Evolutionary conservation across 2,888 invertebrate genomes (phyloP).

Genomic region (Temnothorax ravouxi): DNA sequence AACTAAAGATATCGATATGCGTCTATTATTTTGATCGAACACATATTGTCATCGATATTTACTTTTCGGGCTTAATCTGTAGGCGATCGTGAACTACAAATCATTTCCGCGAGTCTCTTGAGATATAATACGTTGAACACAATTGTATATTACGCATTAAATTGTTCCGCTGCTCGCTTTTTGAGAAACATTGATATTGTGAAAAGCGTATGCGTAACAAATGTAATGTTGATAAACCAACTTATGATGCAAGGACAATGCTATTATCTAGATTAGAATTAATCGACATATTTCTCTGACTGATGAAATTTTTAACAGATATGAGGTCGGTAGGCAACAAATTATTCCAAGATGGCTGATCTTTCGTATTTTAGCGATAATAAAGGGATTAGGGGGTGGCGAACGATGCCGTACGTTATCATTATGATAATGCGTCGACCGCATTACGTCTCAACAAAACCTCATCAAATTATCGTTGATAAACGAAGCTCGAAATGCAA

Average conservation of each 20-base stretch:
- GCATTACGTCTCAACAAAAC: constrained; percentile 15
- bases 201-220: constrained; percentile 35
- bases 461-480: constrained; percentile 42
- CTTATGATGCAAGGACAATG: constrained; percentile 27
- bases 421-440: constrained; percentile 41
- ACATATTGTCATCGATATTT: neutral
- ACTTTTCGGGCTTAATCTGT: neutral
- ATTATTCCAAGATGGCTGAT: neutral
- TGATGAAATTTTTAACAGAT: constrained; percentile 45
- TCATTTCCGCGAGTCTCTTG: neutral
- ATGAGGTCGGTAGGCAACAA: neutral
- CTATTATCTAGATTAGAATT: constrained; percentile 60
- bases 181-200: constrained; percentile 34
- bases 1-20: neutral
- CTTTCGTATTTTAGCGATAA: neutral
- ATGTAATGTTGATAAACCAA: constrained; percentile 15
- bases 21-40: neutral
- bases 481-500: constrained; percentile 4
- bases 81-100: neutral
- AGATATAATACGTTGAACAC: neutral
- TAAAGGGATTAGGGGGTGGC: neutral
- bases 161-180: neutral
- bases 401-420: neutral
- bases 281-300: constrained; percentile 37
- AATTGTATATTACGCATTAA: neutral